phyloP scores from a whole-genome alignment of 2,888 invertebrate species.

The Odontocerum albicorne region DNA sequence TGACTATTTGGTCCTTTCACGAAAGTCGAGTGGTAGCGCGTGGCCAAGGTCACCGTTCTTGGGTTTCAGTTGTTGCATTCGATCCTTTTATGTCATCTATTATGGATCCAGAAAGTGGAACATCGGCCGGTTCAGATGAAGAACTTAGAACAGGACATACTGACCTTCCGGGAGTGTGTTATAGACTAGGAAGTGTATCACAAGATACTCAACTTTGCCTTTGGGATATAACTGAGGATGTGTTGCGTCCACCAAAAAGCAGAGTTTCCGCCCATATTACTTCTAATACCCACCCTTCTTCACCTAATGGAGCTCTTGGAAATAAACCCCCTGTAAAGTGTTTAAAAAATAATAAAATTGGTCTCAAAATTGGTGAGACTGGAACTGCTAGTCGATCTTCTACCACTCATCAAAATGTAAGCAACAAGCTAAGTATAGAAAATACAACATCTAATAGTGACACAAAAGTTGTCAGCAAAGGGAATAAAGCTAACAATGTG shows the following conservation, averaged over 20 bases:
- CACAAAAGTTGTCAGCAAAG: slow-evolving; percentile 34
- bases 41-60: slow-evolving; percentile 96
- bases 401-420: slow-evolving; percentile 44
- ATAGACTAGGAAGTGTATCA: slow-evolving; percentile 90
- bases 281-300: slow-evolving; percentile 23
- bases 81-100: slow-evolving; percentile 83
- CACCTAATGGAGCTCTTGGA: slow-evolving; percentile 45
- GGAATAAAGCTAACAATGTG: slow-evolving; percentile 46
- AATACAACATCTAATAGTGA: slow-evolving; percentile 21
- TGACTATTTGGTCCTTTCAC: slow-evolving; percentile 94
- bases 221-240: slow-evolving; percentile 98
- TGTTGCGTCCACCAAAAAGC: slow-evolving; percentile 73
- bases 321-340: slow-evolving; percentile 44
- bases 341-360: slow-evolving; percentile 47
- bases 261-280: slow-evolving; percentile 50
- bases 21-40: slow-evolving; percentile 95
- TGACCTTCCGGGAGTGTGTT: slow-evolving; percentile 63
- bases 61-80: slow-evolving; percentile 97
- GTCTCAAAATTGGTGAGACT: slow-evolving; percentile 48
- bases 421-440: slow-evolving; percentile 22
- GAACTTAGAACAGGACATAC: slow-evolving; percentile 52
- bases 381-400: slow-evolving; percentile 47
- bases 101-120: slow-evolving; percentile 60
- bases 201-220: slow-evolving; percentile 97
- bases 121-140: slow-evolving; percentile 60